These are phyloP conservation scores for Brachypteracias leptosomus DNA, from an alignment of 2,113 vertebrate species.

Conservation along the genomic window DNA sequence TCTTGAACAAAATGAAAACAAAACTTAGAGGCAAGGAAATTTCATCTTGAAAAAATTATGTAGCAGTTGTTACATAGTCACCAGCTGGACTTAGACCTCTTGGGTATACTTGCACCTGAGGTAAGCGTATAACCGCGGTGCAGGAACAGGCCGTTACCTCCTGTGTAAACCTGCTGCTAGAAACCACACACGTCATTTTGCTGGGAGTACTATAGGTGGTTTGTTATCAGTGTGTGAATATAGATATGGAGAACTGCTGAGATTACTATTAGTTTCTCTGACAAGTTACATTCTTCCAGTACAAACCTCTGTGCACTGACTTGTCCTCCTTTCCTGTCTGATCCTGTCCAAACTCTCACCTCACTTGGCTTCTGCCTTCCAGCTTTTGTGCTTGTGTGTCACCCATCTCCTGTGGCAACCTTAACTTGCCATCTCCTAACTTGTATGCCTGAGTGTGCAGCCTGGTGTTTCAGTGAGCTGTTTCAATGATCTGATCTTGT, in stretches of 20 bases:
- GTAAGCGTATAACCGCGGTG: background rate
- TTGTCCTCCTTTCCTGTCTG: slow-evolving; percentile 2
- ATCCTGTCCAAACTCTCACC: background rate
- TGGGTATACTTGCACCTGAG: background rate
- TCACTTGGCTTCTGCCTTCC: slow-evolving; percentile 22
- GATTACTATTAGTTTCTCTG: slow-evolving; percentile 10
- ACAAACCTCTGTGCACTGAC: background rate
- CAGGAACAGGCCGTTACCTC: background rate
- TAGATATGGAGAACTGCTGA: background rate
- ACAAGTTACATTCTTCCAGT: background rate
- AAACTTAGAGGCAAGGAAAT: background rate
- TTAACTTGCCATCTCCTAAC: slow-evolving; percentile 2
- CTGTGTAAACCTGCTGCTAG: background rate
- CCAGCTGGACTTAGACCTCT: background rate
- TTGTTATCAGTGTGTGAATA: background rate
- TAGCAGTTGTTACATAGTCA: background rate
- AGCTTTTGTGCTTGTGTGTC: slow-evolving; percentile 5
- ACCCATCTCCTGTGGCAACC: background rate
- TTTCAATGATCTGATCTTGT: background rate
- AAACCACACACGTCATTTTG: background rate
- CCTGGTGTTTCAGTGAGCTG: background rate
- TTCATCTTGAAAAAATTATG: background rate
- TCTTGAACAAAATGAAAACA: background rate
- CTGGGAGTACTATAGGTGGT: background rate
- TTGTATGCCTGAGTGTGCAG: slow-evolving; percentile 1